These are phyloP conservation scores for Gobiocypris rarus DNA, from an alignment of 2,113 vertebrate species.

Conservation along the genomic window DNA sequence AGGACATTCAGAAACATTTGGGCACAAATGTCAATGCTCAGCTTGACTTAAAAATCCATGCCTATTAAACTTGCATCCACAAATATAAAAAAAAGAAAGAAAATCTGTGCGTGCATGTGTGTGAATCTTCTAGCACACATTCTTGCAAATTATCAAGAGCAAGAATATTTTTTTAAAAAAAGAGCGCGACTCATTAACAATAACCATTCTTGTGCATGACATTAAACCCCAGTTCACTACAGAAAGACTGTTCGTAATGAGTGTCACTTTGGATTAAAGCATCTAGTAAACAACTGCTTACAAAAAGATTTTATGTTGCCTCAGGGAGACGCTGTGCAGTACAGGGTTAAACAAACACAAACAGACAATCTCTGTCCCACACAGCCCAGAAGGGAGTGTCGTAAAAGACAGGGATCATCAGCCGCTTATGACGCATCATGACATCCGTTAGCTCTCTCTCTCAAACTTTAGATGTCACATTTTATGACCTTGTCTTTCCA, in stretches of 20 bases:
- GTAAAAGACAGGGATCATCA: background rate
- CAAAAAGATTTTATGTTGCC: background rate
- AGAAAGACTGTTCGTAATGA: constrained; percentile 15
- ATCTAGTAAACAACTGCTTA: constrained; percentile 23
- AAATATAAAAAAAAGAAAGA: no score
- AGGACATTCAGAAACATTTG: no score
- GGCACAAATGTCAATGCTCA: background rate
- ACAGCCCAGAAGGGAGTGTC: background rate
- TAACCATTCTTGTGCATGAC: background rate
- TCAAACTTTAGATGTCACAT: constrained; percentile 18
- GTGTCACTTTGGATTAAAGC: constrained; percentile 15
- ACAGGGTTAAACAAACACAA: constrained; percentile 33
- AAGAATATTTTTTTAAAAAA: background rate
- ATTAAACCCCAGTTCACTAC: background rate
- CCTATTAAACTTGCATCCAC: no score
- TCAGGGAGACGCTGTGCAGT: background rate
- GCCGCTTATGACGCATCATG: background rate
- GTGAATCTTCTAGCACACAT: background rate
- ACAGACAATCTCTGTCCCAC: background rate
- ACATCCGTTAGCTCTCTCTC: background rate
- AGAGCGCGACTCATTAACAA: background rate
- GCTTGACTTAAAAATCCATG: no score
- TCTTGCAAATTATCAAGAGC: background rate
- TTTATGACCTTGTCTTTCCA: constrained; percentile 19
- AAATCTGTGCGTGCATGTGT: no score